phyloP scores from a whole-genome alignment of 1,140 invertebrate species.

The Solenopsis invicta region DNA sequence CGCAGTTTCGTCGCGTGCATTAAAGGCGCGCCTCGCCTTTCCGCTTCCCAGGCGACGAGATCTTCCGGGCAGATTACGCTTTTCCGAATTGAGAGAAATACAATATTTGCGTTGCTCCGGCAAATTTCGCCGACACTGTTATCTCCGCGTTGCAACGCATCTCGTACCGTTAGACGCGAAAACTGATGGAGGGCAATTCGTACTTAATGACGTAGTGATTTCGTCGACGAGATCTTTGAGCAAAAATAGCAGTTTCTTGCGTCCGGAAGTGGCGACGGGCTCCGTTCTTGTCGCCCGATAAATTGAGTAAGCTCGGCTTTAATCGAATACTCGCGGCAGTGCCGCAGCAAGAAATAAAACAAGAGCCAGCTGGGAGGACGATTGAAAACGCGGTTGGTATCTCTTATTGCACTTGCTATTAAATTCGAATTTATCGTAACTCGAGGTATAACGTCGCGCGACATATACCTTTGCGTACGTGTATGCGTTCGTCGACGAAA shows the following conservation, averaged over 20 bases:
- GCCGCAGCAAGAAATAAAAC: conserved; percentile 40
- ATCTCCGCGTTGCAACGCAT: not conserved
- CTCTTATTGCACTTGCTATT: conserved; percentile 52
- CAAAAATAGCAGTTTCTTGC: conserved; percentile 34
- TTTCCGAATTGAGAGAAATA: not conserved
- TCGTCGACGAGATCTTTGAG: not conserved
- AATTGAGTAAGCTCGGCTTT: conserved; percentile 59
- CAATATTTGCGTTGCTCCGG: not conserved
- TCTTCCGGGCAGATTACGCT: not conserved
- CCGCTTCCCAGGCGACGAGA: not conserved
- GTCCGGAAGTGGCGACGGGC: not conserved
- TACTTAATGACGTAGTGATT: conserved; percentile 28
- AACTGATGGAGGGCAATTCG: not conserved
- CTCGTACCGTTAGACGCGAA: too few relatives aligned
- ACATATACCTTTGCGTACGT: not conserved
- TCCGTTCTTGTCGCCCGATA: conserved; percentile 46
- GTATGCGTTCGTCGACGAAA: not conserved
- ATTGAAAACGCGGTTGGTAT: conserved; percentile 45
- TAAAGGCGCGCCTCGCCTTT: too few relatives aligned
- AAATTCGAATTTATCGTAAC: conserved; percentile 60
- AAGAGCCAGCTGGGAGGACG: conserved; percentile 16
- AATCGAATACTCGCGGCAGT: conserved; percentile 56
- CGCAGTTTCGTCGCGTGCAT: not conserved
- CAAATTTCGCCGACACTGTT: not conserved
- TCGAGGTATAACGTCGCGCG: conserved; percentile 12